A percentile compares a stretch with the other conserved stretches of the same genome.
Conservation (phyloP, 2,113 vertebrate genomes). For the Nyctibius bracteatus region DNA sequence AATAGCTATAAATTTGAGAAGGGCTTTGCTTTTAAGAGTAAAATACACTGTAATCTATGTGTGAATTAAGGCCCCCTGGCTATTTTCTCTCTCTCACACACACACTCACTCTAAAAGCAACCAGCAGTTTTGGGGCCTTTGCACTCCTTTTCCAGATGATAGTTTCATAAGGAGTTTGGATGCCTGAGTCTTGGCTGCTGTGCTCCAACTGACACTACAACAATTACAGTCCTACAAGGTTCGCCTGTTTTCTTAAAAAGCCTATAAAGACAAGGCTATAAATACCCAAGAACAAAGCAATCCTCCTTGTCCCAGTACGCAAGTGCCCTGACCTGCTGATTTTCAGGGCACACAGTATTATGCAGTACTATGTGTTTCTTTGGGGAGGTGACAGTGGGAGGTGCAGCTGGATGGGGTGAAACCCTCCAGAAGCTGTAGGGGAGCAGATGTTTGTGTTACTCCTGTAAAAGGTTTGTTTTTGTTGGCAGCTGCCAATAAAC, state of each 20-base stretch:
- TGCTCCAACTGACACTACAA: not conserved
- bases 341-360: not conserved
- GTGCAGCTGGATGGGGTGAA: not conserved
- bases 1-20: constrained; percentile 59
- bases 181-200: not conserved
- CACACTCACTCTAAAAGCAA: not conserved
- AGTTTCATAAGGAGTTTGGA: not conserved
- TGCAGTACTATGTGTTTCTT: fast-evolving
- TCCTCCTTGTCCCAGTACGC: not conserved
- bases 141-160: not conserved
- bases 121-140: not conserved
- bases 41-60: constrained; percentile 30
- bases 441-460: not conserved
- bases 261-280: not conserved
- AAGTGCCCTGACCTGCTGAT: not conserved
- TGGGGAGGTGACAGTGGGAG: not conserved
- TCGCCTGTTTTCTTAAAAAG: not conserved
- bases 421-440: not conserved
- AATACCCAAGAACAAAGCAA: not conserved
- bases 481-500: not conserved
- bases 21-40: constrained; percentile 31
- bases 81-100: not conserved
- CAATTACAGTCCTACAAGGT: not conserved
- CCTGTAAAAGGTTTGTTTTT: not conserved
- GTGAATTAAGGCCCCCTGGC: constrained; percentile 37